These are phyloP conservation scores for Catocala nupta DNA, from an alignment of 2,888 invertebrate genomes.

Conservation along the genomic window DNA sequence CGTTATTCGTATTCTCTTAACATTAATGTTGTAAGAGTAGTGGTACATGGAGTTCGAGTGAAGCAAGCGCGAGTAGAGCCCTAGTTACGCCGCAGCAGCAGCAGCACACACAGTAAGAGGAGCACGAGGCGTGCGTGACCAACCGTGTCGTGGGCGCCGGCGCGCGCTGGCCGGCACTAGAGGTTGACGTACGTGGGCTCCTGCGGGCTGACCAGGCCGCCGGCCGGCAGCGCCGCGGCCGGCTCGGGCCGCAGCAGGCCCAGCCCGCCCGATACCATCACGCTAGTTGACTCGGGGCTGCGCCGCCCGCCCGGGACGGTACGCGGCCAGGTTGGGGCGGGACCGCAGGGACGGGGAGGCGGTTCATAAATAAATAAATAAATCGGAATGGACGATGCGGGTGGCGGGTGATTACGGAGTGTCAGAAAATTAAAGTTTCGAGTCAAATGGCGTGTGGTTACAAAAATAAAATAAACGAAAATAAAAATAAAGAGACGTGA, in stretches of 20 bases:
- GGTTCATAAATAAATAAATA: slow-evolving; percentile 1
- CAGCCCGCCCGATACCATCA: slow-evolving; percentile 82
- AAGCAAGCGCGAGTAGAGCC: not conserved
- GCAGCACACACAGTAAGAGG: slow-evolving; percentile 10
- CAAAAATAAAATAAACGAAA: slow-evolving; percentile 48
- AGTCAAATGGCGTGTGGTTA: slow-evolving; percentile 78
- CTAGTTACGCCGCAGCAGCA: slow-evolving; percentile 13
- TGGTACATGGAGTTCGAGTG: too few species aligned
- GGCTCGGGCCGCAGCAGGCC: slow-evolving; percentile 86
- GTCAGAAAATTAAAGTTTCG: slow-evolving; percentile 26
- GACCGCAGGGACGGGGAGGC: too few species aligned
- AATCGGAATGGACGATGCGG: not conserved
- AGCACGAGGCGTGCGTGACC: slow-evolving; percentile 54
- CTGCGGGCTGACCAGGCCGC: slow-evolving; percentile 88
- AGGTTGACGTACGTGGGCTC: slow-evolving; percentile 98
- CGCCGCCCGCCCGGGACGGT: slow-evolving; percentile 31
- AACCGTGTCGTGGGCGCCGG: slow-evolving; percentile 76
- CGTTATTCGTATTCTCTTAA: too few species aligned
- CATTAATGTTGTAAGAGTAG: too few species aligned
- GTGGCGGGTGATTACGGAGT: too few species aligned
- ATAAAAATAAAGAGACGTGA: slow-evolving; percentile 52
- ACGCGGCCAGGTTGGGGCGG: too few species aligned
- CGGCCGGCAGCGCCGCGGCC: slow-evolving; percentile 80
- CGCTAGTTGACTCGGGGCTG: slow-evolving; percentile 88
- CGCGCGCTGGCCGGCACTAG: slow-evolving; percentile 89